Evolutionary conservation across 2,888 invertebrate genomes (phyloP), one percentile per base, ranked within the genome.

Genomic region (Zelleria hepariella): DNA sequence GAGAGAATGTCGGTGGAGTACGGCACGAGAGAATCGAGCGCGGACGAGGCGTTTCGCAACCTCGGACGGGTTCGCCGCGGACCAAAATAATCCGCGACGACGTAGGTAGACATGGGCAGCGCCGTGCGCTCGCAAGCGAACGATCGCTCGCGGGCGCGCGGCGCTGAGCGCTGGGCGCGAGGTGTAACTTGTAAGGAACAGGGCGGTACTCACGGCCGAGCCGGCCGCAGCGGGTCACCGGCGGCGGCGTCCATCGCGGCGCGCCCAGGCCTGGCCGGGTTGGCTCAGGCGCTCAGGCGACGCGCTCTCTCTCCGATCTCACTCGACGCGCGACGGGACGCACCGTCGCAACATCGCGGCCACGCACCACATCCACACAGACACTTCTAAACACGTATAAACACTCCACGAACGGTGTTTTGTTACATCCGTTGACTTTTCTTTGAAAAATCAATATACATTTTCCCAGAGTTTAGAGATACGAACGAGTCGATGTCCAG

Each of bases 371-470:
- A 80, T 81, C 81, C 70, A 86, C 82, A 86, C 75, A 80, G 79
- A 74, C 86, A 78, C 80, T 85, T 78, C 74, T 74, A 72, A 74
- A 78, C 85, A 75, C 86, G 84, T 84, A 86, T 86, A 88, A 87
- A 88, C 89, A 88, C 87, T 86, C 77, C 87, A 82, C 86, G 85
- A 78, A 82, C 78, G 80, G 82, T 88, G 89, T 89, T 89, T 88
- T 87, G 87, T 88, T 88, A 89, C 89, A 87, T 88, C 77, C 82
- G 87, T 84, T 85, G 86, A 89, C 86, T 89, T 89, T 88, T 88
- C 89, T 88, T 87, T 88, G 88, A 89, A 89, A 89, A 89, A 89
- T 89, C 89, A 89, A 89, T 89, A 89, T 86, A 88, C 89, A 89
- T 89, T 89, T 89, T 88, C 87, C 84, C 85, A 82, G 85, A 85